Base-by-base conservation (phyloP, 2,888 invertebrate species). In the Myathropa florea region DNA sequence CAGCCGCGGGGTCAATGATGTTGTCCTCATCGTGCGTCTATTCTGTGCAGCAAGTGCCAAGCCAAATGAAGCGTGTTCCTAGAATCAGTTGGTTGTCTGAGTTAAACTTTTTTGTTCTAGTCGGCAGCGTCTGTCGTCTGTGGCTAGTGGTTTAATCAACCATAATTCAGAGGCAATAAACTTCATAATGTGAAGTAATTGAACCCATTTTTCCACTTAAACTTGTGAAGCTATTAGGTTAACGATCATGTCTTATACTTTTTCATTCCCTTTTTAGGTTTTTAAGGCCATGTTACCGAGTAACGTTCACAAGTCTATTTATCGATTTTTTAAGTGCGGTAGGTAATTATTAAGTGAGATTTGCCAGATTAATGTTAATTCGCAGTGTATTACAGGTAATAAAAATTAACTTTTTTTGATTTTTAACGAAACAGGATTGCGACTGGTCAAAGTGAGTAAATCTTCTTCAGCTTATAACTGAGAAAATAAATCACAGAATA, bases 171-270 rank as follows among this genome's bases (percentile, higher is more conserved):
- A 60, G 60, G 64, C 60, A 73, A 70, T 83, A 83, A 80, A 80
- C 76, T 76, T 36, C 71, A 55, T 80, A 76, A 84, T 80, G 76
- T 67, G 30, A 33, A 76, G 67, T 80, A 80, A 84, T 84, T 76
- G 33, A 67, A 84, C 80, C 24, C 7, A 75, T 80, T 84, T 53
- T 80, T 76, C 26, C 36, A 64, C 24, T 55, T 61, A 73, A 70
- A 39, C 53, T 59, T 68, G 46, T 46, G 18, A 30, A 53, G 67
- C 53, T 39, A 65, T 71, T 71, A 73, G 36, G 65, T 53, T 70
- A 64, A 71, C 39, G 70, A 78, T 63, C 68, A 28, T 77, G 65
- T 39, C 59, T 60, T 67, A 30, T 59, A 46, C 65, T 60, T 46
- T 46, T 46, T 46, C 46, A 46, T 46, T 46, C 7, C 76, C 67